Percentiles rank a stretch among this genome's conserved stretches.
These are phyloP conservation scores for Calyptommatus sinebrachiatus DNA, from an alignment of 2,113 vertebrate genomes.

Conservation along the genomic window DNA sequence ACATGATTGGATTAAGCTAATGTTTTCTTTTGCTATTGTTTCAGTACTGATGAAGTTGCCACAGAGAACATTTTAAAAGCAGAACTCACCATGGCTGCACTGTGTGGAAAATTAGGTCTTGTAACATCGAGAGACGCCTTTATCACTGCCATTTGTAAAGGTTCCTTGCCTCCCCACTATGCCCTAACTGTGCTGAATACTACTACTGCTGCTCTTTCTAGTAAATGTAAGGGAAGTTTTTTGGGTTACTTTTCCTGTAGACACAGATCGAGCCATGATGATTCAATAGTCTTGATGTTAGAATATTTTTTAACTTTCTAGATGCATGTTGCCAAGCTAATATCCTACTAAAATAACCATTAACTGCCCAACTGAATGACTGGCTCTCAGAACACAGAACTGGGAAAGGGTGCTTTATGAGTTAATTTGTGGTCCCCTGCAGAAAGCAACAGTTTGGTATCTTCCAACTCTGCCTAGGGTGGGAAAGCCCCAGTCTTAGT, in stretches of 20 bases:
- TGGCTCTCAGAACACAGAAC: neutral
- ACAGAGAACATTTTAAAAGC: conserved; percentile 98
- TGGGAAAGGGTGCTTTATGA: no score
- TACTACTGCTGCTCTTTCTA: conserved; percentile 79
- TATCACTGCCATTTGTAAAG: conserved; percentile 98
- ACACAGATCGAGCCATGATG: neutral
- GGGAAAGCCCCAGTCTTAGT: no score
- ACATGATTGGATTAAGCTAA: conserved; percentile 4
- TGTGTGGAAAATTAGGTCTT: conserved; percentile 90
- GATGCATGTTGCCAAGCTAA: neutral
- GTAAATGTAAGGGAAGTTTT: conserved; percentile 81
- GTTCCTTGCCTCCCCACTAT: conserved; percentile 95
- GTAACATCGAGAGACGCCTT: conserved; percentile 97
- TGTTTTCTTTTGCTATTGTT: conserved; percentile 47
- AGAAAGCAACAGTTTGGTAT: no score
- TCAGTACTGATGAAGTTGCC: conserved; percentile 94
- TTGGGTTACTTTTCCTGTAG: neutral
- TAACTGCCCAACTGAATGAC: neutral
- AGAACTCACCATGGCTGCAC: conserved; percentile 92
- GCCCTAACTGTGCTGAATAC: conserved; percentile 90
- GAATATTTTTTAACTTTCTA: neutral
- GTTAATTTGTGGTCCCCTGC: no score
- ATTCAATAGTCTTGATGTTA: neutral
- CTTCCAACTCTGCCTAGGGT: no score
- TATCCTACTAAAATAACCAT: neutral